Evolutionary conservation across 2,113 vertebrate species (phyloP).

Genomic region (Henicopernis longicauda): DNA sequence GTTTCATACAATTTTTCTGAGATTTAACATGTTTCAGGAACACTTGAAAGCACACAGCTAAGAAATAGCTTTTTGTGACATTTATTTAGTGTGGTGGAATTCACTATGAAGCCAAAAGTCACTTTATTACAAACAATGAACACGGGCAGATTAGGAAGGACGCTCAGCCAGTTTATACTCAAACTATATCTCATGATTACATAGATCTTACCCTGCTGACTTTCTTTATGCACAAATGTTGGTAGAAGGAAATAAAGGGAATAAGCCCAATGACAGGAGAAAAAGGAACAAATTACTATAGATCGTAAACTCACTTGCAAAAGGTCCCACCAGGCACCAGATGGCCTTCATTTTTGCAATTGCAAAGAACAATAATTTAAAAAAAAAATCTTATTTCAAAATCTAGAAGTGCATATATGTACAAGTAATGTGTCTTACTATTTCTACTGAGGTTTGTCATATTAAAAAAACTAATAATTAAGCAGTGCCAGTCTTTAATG

Average conservation of each 20-base stretch:
- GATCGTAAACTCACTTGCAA: neutral
- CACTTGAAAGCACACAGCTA: neutral
- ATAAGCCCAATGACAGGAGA: neutral
- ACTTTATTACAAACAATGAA: neutral
- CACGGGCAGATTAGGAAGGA: neutral
- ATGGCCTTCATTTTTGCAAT: neutral
- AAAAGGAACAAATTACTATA: neutral
- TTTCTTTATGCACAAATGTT: neutral
- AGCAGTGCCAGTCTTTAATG: neutral
- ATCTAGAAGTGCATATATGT: fast-evolving
- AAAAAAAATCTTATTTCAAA: neutral
- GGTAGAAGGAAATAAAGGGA: neutral
- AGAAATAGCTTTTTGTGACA: neutral
- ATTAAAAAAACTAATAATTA: neutral
- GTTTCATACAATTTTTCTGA: neutral
- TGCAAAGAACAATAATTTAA: neutral
- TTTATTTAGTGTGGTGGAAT: neutral
- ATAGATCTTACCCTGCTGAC: neutral
- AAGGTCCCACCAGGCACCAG: neutral
- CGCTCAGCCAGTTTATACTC: neutral
- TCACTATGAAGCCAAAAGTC: neutral
- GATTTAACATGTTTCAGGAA: neutral
- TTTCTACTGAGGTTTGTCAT: neutral
- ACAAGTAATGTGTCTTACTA: neutral
- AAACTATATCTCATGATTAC: neutral